Percentiles rank a stretch among this genome's conserved stretches.
Evolutionary conservation across 2,797 vertebrate genomes (phyloP).

Genomic region (Urocyon cinereoargenteus): DNA sequence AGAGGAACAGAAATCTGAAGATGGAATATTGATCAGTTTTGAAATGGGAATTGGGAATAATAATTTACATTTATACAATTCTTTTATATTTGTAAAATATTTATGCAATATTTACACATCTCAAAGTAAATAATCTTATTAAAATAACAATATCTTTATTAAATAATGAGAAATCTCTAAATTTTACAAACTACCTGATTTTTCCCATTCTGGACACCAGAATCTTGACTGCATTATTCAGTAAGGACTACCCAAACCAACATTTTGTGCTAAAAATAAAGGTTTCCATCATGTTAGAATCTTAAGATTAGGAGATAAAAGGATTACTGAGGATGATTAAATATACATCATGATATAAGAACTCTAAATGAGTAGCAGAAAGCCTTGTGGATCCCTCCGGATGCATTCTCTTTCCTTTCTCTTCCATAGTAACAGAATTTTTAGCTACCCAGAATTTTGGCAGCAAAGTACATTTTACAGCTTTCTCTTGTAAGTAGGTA

Average conservation of each 20-base stretch:
- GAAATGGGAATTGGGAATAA: not conserved
- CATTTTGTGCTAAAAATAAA: conserved; percentile 1
- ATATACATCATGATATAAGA: not conserved
- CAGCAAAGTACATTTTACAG: not conserved
- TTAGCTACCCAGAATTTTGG: not conserved
- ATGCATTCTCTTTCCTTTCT: not conserved
- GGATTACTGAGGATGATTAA: not conserved
- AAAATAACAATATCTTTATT: not conserved
- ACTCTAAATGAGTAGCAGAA: not conserved
- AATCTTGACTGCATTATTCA: conserved; percentile 8
- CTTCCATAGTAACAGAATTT: not conserved
- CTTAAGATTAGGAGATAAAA: not conserved
- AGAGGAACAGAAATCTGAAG: not conserved
- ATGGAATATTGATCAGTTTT: not conserved
- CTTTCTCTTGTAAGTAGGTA: not conserved
- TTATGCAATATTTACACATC: not conserved
- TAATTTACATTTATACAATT: not conserved
- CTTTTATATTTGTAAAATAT: not conserved
- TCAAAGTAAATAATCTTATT: conserved; percentile 53
- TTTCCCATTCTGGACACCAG: not conserved
- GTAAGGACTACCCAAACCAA: not conserved
- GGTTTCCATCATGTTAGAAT: not conserved
- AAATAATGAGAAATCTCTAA: not conserved
- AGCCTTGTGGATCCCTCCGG: not conserved
- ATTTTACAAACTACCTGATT: not conserved